Base-by-base conservation (phyloP, 1,140 invertebrate genomes). In the Polypedilum pembai region DNA sequence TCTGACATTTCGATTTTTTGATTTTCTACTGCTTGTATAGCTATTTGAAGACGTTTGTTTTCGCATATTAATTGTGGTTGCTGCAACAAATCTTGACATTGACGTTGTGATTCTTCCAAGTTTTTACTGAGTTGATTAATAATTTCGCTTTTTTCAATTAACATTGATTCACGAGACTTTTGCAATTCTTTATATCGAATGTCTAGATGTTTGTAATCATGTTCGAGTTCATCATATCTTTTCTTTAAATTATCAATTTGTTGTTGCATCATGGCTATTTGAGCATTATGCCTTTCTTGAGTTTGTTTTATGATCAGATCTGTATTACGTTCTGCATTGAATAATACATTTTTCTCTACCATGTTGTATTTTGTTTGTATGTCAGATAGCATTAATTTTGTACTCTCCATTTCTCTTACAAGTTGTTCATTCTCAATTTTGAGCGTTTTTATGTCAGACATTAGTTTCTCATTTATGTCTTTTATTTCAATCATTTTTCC, bases 81-180 rank as follows among this genome's bases (percentile, higher is more conserved):
- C 0, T 10, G 33, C 12, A 74, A 66, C 1, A 69, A 3, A 15
- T 81, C 79, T 10, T 78, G 76, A 73, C 75, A 81, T 7, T 76
- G 77, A 41, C 75, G 73, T 73, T 87, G 86, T 0, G 85, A 83
- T 1, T 83, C 80, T 75, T 85, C 83, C n/a, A 87, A 66, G 4
- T 85, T 85, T 8, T 78, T 75, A 8, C 82, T 84, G 0, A 87
- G 75, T 56, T 84, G 79, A 77, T 86, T 86, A 20, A 87, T 86
- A 21, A 82, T 86, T 0, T 80, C 80, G 0, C 85, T 83, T 75
- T 87, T 87, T 40, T 87, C 85, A 73, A 85, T 78, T 8, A 87
- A 74, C 76, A 87, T 81, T 7, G 82, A 80, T 76, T 87, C 85
- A 74, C 86, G 84, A 40, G 83, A 83, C 24, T 80, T 79, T 41